Conservation (phyloP, 2,113 vertebrate genomes). For the Neolamprologus falcicula region DNA sequence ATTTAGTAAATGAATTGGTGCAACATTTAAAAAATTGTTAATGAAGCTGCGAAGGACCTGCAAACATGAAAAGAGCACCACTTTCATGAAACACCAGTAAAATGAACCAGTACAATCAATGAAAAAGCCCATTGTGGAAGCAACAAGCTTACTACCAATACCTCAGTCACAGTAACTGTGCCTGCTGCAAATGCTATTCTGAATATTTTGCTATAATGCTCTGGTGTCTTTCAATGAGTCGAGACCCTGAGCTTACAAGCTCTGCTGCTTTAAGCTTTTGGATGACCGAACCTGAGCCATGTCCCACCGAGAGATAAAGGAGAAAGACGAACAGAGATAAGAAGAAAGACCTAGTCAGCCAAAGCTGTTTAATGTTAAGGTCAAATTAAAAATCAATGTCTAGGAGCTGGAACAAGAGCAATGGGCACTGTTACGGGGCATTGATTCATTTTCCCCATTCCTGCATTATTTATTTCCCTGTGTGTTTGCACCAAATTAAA, state of each 20-base stretch:
- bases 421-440: neutral
- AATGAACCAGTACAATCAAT: neutral
- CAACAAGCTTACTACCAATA: neutral
- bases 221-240: neutral
- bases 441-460: fast-evolving
- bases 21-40: neutral
- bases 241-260: neutral
- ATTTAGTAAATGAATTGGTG: neutral
- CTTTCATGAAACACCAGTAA: neutral
- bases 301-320: neutral
- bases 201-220: neutral
- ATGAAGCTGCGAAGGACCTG: neutral
- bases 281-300: neutral
- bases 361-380: neutral
- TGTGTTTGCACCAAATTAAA: neutral
- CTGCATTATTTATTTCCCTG: neutral
- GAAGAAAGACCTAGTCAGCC: neutral
- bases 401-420: neutral
- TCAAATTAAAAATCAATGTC: neutral
- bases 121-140: neutral
- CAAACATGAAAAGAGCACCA: fast-evolving
- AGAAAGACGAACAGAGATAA: neutral
- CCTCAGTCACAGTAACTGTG: neutral
- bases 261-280: neutral
- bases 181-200: neutral